Base-by-base conservation (phyloP, 30 jellyfish, hydroid and myxozoan species). In the Turritopsis rubra region DNA sequence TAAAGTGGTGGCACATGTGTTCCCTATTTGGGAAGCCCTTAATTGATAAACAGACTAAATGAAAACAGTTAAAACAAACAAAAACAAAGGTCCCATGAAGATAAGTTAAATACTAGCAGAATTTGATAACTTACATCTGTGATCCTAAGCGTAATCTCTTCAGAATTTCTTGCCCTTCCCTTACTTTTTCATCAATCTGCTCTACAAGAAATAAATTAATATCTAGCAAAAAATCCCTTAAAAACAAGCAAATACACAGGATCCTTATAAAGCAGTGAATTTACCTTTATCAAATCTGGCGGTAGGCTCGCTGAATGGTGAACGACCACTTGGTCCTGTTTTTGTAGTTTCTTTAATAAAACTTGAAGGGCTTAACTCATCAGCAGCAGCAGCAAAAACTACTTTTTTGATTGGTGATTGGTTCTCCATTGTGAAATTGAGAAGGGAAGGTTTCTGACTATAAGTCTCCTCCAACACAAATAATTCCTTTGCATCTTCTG, bases 91-190 rank as follows among this genome's bases (percentile, higher is more conserved):
- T n/a, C n/a, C n/a, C n/a, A n/a, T n/a, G n/a, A n/a, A n/a, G n/a
- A n/a, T n/a, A n/a, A n/a, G n/a, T n/a, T n/a, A n/a, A n/a, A 3
- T 41, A 41, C 13, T 41, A 3, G 5, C 60, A 41, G 60, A 41
- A 41, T 41, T 41, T 41, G 1, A 60, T 26, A 24, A 77, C 85
- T 77, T 52, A 77, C 85, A 29, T 25, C 0, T 53, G 73, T 19
- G 85, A 24, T 21, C 85, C 85, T 19, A 66, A 53, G 19, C 41
- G 85, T 7, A 77, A 60, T n/a, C 85, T 53, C 18, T 52, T 77
- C 19, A 77, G 85, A 25, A 77, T 77, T 60, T 77, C 85, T 29
- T 77, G 85, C 8, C 85, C 85, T 77, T 77, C 85, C 26, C 28
- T 77, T 28, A 77, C 85, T 77, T 77, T 77, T 29, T 30, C 73